Evolutionary conservation across 2,113 vertebrate species (phyloP), one percentile per base, ranked within the genome.

Genomic region (Nothobranchius furzeri): DNA sequence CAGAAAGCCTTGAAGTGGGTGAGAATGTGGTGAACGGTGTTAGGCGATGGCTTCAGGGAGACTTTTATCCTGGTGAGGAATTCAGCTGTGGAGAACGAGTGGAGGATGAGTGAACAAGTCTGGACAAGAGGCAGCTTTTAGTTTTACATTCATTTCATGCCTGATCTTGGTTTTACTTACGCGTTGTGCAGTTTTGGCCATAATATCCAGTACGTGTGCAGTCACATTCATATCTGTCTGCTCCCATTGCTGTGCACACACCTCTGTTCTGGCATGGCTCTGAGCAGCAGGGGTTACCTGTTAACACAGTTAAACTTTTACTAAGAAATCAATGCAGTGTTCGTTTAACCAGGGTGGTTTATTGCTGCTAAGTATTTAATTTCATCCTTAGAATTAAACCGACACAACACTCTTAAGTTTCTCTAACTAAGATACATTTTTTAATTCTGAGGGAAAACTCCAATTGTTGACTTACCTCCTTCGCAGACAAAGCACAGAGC

Each of bases 201-300:
- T 93, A 92, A 77, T 62, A 98, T 0, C 98, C 98, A 0, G 98
- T 99, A 3, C 96, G 85, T 0, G 95, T 98, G 60, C 98, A 99
- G 65, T 99, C 98, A 20, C 98, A 99, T 61, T 94, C 94, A 11
- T 98, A 99, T 0, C 3, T 70, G 13, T 94, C 93, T 0, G 88
- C 42, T 6, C 94, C 94, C 0, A 78, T 3, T 0, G 91, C 92
- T 78, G 94, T 92, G 71, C 98, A 99, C 0, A 97, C 91, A 0
- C 96, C 97, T 75, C 87, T 91, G 90, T 99, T 98, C 90, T 98
- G 93, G 59, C 98, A 99, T 2, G 98, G 98, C 48, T 95, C 88
- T 9, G 95, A 96, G 85, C 98, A 99, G 83, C 97, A 99, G 11
- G 94, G 95, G 69, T 95, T 96, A 67, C 86, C 96, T 98, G 73